Percentiles rank a stretch among this genome's conserved stretches.
Conservation (phyloP, 2,888 invertebrate genomes). For the Rhagonycha fulva region DNA sequence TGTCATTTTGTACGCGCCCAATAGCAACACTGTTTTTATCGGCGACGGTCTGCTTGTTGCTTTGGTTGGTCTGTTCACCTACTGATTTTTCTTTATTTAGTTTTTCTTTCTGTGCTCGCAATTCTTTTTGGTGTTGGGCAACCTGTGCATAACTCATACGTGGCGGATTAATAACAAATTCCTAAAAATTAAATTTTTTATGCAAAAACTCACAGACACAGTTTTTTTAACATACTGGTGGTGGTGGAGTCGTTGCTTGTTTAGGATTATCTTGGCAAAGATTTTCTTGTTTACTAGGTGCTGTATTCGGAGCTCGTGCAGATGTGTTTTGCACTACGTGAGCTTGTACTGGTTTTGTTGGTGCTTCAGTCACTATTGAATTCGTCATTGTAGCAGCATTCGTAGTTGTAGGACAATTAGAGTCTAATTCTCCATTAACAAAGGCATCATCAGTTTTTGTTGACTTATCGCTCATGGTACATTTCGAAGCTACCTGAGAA, state of each 20-base stretch:
- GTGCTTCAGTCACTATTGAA: constrained; percentile 48
- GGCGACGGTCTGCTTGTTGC: constrained; percentile 15
- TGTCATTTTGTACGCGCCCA: constrained; percentile 34
- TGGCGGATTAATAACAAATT: constrained; percentile 46
- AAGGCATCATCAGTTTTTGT: constrained; percentile 66
- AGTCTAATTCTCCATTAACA: constrained; percentile 47
- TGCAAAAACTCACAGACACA: not conserved
- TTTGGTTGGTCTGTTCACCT: constrained; percentile 23
- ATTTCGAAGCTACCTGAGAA: constrained; percentile 51
- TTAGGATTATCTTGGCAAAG: constrained; percentile 31
- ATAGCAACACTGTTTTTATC: constrained; percentile 23
- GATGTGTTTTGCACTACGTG: constrained; percentile 39
- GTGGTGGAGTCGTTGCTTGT: constrained; percentile 40
- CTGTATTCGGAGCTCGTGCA: constrained; percentile 35
- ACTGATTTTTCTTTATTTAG: constrained; percentile 38
- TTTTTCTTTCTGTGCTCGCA: constrained; percentile 47
- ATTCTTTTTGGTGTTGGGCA: constrained; percentile 65
- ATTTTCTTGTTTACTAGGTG: constrained; percentile 30
- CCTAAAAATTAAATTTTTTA: constrained; percentile 24
- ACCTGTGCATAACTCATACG: constrained; percentile 70
- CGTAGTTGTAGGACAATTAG: constrained; percentile 53
- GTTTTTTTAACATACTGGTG: constrained; percentile 39
- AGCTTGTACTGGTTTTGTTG: constrained; percentile 41
- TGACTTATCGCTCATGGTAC: constrained; percentile 69
- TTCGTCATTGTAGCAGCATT: constrained; percentile 63